Percentiles rank a stretch among this genome's conserved stretches.
Evolutionary conservation across 2,113 vertebrate genomes (phyloP).

Genomic region (Oreochromis spilurus): DNA sequence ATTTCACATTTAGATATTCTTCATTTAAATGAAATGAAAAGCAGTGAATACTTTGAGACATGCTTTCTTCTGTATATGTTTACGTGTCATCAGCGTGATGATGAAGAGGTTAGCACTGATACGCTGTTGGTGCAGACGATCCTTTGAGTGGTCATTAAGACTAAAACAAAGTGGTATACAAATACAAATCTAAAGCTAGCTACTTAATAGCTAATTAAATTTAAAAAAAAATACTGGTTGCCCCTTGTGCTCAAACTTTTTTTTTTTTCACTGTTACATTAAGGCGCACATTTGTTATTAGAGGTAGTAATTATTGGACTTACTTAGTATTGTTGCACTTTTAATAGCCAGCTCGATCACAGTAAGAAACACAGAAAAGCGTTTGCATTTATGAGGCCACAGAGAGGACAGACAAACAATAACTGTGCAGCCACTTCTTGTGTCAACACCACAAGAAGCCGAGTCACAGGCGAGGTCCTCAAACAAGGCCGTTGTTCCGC

Average conservation of each 20-base stretch:
- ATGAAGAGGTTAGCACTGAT: background rate
- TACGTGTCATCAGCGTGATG: background rate
- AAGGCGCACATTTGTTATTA: background rate
- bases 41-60: background rate
- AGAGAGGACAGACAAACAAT: background rate
- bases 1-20: background rate
- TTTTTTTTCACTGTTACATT: background rate
- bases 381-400: background rate
- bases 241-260: background rate
- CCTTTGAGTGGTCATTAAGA: background rate
- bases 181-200: background rate
- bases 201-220: background rate
- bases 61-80: background rate
- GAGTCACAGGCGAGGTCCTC: background rate
- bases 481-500: background rate
- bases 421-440: background rate
- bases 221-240: background rate
- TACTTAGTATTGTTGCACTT: background rate
- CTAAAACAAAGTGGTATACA: background rate
- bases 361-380: background rate
- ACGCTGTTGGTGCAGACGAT: rapidly evolving
- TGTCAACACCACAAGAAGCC: background rate
- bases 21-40: background rate
- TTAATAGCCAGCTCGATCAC: background rate
- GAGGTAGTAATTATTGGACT: background rate